Evolutionary conservation across 2,888 invertebrate species (phyloP).

Genomic region (Mantis religiosa): DNA sequence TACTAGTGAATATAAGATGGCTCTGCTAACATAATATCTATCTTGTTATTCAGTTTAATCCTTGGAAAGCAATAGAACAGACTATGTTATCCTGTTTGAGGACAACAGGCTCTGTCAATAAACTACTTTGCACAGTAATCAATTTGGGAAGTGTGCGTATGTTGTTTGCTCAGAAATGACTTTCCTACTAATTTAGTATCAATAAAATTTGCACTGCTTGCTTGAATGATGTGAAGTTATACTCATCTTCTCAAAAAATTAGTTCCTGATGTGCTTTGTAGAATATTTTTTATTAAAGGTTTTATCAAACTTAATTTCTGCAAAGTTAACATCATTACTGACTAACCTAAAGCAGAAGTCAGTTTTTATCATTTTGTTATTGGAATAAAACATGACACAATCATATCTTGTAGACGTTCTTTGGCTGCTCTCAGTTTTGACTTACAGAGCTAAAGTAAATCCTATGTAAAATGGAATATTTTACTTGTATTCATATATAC

Average conservation of each 20-base stretch:
- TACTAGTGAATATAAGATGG: background rate
- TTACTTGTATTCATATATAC: slow-evolving; percentile 11
- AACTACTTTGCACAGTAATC: background rate
- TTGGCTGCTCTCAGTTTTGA: background rate
- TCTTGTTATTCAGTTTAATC: background rate
- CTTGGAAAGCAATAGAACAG: background rate
- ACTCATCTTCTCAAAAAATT: background rate
- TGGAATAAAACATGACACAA: background rate
- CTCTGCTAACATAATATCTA: background rate
- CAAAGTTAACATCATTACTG: no score
- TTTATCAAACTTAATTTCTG: background rate
- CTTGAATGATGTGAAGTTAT: background rate
- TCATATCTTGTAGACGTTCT: background rate
- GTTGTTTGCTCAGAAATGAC: background rate
- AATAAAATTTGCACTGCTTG: background rate
- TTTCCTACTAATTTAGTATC: background rate
- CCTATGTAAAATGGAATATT: background rate
- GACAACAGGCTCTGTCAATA: background rate
- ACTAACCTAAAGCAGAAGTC: no score
- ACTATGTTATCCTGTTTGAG: background rate
- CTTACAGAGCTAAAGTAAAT: background rate
- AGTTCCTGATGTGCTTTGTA: background rate
- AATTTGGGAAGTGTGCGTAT: background rate
- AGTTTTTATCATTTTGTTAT: no score
- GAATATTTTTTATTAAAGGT: background rate